Evolutionary conservation across 2,888 invertebrate species (phyloP).

Genomic region (Microchrysa polita): DNA sequence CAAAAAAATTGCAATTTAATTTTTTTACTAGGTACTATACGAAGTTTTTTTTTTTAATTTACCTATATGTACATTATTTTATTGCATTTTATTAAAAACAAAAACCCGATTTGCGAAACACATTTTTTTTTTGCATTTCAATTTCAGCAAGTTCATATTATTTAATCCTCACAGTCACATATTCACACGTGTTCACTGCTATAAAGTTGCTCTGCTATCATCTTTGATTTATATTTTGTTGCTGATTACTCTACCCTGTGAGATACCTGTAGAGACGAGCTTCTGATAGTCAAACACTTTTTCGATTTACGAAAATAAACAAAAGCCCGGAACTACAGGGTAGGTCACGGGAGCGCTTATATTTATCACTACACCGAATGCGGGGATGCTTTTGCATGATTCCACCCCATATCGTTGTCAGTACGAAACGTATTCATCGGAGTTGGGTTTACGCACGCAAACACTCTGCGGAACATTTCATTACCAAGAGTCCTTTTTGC

Average conservation of each 20-base stretch:
- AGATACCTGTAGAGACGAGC: conserved; percentile 99
- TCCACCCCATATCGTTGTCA: not conserved
- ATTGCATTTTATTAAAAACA: too few species aligned
- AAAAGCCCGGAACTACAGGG: conserved; percentile 99
- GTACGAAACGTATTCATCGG: not conserved
- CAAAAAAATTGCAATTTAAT: too few species aligned
- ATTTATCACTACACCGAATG: not conserved
- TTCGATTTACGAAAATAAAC: conserved; percentile 72
- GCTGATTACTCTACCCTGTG: conserved; percentile 76
- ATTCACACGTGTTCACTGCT: not conserved
- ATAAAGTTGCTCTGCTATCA: too few species aligned
- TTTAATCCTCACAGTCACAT: not conserved
- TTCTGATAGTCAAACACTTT: conserved; percentile 77
- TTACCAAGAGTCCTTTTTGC: not conserved
- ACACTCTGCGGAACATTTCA: not conserved
- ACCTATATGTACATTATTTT: too few species aligned
- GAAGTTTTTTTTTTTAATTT: too few species aligned
- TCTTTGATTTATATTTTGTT: conserved; percentile 1
- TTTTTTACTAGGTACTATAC: too few species aligned
- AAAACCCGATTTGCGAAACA: too few species aligned
- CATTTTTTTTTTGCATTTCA: too few species aligned
- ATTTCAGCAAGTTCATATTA: too few species aligned
- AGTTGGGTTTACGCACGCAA: not conserved
- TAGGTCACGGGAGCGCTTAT: conserved; percentile 96
- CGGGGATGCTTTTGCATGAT: not conserved